Conservation (phyloP, 2,113 vertebrate genomes). For the Oceanites oceanicus region DNA sequence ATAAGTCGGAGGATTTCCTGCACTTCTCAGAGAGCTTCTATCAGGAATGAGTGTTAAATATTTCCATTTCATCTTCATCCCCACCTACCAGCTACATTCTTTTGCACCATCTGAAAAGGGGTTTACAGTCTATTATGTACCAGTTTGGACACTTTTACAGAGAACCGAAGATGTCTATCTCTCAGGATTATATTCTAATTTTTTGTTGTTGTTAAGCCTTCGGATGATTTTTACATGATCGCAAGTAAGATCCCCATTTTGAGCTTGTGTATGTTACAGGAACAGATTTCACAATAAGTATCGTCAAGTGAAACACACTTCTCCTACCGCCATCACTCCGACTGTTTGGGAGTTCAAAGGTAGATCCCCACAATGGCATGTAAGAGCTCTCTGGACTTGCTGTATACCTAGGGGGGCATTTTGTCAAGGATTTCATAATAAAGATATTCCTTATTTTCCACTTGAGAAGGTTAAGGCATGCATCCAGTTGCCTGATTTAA, state of each 20-base stretch:
- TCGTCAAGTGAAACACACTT: neutral
- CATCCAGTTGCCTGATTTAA: neutral
- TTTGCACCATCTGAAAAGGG: neutral
- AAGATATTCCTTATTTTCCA: constrained; percentile 39
- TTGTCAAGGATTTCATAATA: constrained; percentile 30
- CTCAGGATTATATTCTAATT: neutral
- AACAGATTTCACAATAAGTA: neutral
- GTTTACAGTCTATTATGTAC: neutral
- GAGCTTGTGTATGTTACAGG: neutral
- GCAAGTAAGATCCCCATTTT: neutral
- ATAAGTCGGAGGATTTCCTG: constrained; percentile 34
- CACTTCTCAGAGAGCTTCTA: neutral
- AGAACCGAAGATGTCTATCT: neutral
- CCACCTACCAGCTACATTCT: neutral
- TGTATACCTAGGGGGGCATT: neutral
- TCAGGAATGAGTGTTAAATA: constrained; percentile 22
- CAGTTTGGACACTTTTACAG: neutral
- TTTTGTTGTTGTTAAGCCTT: neutral
- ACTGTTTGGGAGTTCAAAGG: neutral
- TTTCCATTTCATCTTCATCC: constrained; percentile 28
- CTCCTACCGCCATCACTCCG: neutral
- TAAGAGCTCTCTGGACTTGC: neutral
- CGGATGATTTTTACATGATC: neutral
- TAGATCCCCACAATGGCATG: neutral
- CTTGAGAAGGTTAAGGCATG: constrained; percentile 2